Evolutionary conservation across 1,140 invertebrate genomes (phyloP).

Genomic region (Tetragonula clypearis): DNA sequence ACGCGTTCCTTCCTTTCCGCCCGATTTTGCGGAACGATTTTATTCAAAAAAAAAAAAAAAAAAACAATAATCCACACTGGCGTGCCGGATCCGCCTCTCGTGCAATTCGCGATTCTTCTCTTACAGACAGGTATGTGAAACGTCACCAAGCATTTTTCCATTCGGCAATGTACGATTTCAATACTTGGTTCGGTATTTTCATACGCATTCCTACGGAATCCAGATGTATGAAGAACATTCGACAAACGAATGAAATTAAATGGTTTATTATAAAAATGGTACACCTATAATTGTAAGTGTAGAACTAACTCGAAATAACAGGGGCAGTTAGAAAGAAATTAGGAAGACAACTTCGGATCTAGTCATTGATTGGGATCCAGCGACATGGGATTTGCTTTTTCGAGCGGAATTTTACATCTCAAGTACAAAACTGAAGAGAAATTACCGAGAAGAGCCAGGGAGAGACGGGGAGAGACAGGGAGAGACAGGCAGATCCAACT

Average conservation of each 20-base stretch:
- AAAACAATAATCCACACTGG: conserved; percentile 31
- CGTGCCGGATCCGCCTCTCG: neutral
- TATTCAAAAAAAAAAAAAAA: conserved; percentile 41
- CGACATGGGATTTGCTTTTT: neutral
- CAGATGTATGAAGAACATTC: neutral
- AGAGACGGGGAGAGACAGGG: neutral
- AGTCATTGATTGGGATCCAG: neutral
- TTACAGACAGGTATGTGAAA: neutral
- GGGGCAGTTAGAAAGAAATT: neutral
- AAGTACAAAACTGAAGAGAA: neutral
- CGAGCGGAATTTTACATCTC: neutral
- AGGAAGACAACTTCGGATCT: neutral
- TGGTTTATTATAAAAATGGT: neutral
- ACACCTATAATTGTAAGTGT: neutral
- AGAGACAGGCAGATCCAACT: neutral
- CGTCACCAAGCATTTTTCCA: neutral
- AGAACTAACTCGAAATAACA: neutral
- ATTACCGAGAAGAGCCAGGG: neutral
- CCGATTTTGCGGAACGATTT: conserved; percentile 35
- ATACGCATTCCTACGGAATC: neutral
- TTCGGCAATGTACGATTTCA: neutral
- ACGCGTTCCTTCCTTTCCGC: conserved; percentile 18
- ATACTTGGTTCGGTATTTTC: neutral
- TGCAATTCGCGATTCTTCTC: neutral
- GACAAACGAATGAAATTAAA: neutral